Conservation (phyloP, 2,113 vertebrate species). For the Sitta europaea region DNA sequence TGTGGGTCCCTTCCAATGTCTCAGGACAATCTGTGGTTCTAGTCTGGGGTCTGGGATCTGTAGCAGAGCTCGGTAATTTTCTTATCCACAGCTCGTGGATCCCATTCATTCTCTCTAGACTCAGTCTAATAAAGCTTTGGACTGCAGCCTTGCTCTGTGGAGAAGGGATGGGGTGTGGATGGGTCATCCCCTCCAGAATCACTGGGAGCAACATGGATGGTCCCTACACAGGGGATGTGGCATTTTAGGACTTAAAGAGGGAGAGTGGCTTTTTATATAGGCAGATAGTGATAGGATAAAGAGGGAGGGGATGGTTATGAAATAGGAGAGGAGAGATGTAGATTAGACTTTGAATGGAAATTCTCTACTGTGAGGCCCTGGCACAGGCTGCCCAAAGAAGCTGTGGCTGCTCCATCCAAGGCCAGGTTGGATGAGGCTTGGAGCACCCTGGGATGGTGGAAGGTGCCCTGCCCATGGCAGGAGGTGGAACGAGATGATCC, state of each 20-base stretch:
- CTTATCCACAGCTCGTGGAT: not conserved
- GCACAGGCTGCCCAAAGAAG: not conserved
- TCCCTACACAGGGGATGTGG: not conserved
- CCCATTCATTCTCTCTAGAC: not conserved
- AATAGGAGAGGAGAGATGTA: not conserved
- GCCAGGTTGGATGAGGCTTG: not conserved
- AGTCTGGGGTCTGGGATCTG: not conserved
- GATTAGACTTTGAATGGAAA: not conserved
- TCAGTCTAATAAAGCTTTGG: not conserved
- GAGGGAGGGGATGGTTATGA: not conserved
- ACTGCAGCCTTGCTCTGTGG: not conserved
- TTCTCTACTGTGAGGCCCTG: not conserved
- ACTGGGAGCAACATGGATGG: not conserved
- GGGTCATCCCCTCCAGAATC: not conserved
- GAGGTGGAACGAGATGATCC: not conserved
- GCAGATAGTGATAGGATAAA: not conserved
- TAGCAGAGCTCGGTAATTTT: not conserved
- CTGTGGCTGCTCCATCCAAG: not conserved
- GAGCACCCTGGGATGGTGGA: fast-evolving
- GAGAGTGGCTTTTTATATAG: not conserved
- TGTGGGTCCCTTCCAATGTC: not conserved
- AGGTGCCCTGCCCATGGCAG: not conserved
- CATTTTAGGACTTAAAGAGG: not conserved
- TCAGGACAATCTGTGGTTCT: not conserved
- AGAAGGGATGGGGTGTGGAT: not conserved